These are phyloP conservation scores for Hyperoplus immaculatus DNA, from an alignment of 2,797 vertebrate species.

Conservation along the genomic window DNA sequence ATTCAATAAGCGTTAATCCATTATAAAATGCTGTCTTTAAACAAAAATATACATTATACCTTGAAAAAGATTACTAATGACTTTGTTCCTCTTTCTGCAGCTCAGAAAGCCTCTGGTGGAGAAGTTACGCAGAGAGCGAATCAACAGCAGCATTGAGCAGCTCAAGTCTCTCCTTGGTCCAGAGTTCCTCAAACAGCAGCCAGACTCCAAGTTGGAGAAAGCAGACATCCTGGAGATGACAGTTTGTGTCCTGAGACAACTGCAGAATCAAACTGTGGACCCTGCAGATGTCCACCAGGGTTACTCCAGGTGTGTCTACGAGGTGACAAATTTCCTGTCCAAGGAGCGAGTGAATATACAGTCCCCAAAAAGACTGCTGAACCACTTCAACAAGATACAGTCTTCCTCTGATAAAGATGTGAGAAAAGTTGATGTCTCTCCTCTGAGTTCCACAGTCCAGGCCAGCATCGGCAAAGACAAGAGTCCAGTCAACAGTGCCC, in stretches of 20 bases:
- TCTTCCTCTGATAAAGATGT: constrained; percentile 39
- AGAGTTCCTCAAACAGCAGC: constrained; percentile 80
- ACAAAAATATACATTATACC: background rate
- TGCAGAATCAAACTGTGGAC: constrained; percentile 58
- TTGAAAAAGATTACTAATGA: constrained; percentile 33
- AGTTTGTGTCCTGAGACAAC: constrained; percentile 75
- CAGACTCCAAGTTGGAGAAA: constrained; percentile 85
- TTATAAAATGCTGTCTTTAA: background rate
- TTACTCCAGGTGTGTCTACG: no score
- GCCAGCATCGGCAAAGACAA: constrained; percentile 44
- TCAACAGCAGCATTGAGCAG: constrained; percentile 79
- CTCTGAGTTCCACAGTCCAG: constrained; percentile 42
- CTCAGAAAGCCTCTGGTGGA: constrained; percentile 86
- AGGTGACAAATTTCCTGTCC: no score
- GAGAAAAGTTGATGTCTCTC: constrained; percentile 38
- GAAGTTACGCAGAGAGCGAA: constrained; percentile 80
- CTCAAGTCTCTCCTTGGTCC: constrained; percentile 62
- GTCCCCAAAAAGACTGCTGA: constrained; percentile 47
- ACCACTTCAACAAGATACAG: constrained; percentile 55
- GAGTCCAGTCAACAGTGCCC: constrained; percentile 36
- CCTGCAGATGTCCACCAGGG: background rate
- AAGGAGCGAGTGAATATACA: no score
- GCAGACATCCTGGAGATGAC: constrained; percentile 85
- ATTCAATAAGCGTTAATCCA: background rate
- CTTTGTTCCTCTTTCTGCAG: constrained; percentile 69